A percentile compares a stretch with the other conserved stretches of the same genome.
phyloP scores from a whole-genome alignment of 2,113 vertebrate species.

The Athene cunicularia region DNA sequence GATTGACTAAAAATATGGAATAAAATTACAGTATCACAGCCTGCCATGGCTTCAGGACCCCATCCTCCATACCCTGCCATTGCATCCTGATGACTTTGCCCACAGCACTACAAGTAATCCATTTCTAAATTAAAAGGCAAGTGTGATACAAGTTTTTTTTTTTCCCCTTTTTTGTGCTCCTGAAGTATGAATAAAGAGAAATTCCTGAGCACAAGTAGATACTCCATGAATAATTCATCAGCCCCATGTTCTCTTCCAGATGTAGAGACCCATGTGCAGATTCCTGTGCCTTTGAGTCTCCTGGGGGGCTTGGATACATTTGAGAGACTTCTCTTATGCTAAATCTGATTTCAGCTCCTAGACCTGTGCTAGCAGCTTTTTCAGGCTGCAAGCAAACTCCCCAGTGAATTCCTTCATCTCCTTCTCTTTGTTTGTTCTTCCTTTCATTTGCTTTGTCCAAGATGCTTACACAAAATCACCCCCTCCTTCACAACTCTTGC shows the following conservation, averaged over 20 bases:
- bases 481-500: neutral
- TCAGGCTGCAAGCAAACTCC: neutral
- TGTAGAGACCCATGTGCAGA: slow-evolving; percentile 12
- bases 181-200: slow-evolving; percentile 54
- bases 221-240: slow-evolving; percentile 68
- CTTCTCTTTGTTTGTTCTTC: neutral
- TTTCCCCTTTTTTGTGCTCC: neutral
- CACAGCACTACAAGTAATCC: slow-evolving; percentile 15
- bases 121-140: slow-evolving; percentile 67
- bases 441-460: neutral
- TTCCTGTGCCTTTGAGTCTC: slow-evolving; percentile 25
- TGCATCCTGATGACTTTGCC: slow-evolving; percentile 22
- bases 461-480: neutral
- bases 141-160: slow-evolving; percentile 38
- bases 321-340: neutral
- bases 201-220: slow-evolving; percentile 53
- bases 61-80: neutral
- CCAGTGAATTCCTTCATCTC: neutral
- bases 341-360: neutral
- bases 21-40: neutral
- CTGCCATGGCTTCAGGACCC: neutral
- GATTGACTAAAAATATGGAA: neutral
- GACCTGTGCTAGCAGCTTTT: neutral
- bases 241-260: slow-evolving; percentile 53
- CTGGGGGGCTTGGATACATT: neutral